phyloP scores from a whole-genome alignment of 1,140 invertebrate species.

The Drosophila sp. region DNA sequence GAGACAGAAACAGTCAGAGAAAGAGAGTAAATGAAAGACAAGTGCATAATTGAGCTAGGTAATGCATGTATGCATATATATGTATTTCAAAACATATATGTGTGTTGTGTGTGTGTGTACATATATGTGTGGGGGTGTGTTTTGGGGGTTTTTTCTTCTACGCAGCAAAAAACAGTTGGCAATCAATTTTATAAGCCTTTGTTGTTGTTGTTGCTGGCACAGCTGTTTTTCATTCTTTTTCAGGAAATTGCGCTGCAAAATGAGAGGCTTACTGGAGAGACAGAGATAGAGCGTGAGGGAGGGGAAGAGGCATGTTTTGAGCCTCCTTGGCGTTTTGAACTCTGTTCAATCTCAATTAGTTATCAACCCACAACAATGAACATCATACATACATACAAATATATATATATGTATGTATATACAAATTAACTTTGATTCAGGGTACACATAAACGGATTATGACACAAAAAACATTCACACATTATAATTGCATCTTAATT shows the following conservation, averaged over 20 bases:
- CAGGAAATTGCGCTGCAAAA: constrained; percentile 45
- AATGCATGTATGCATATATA: constrained; percentile 11
- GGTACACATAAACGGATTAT: constrained; percentile 18
- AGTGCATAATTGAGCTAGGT: not conserved
- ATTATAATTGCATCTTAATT: not conserved
- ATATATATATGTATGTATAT: constrained; percentile 16
- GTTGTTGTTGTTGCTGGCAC: constrained; percentile 20
- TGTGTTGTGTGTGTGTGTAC: not conserved
- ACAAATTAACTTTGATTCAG: constrained; percentile 24
- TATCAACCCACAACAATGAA: constrained; percentile 52
- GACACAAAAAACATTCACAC: not conserved
- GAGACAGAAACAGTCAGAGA: not conserved
- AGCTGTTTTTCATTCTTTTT: constrained; percentile 52
- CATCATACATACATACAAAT: not conserved
- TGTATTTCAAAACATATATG: not conserved
- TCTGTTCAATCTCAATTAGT: constrained; percentile 72
- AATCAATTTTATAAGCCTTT: constrained; percentile 52
- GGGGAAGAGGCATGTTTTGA: not conserved
- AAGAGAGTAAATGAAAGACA: constrained; percentile 1
- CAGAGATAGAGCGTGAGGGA: not conserved
- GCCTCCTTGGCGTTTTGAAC: constrained; percentile 60
- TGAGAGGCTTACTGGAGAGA: constrained; percentile 22
- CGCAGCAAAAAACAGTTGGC: constrained; percentile 74
- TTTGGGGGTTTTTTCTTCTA: constrained; percentile 48
- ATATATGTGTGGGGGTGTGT: constrained; percentile 2